Base-by-base conservation (phyloP, 1,140 invertebrate genomes). In the Drosophila malerkotliana region DNA sequence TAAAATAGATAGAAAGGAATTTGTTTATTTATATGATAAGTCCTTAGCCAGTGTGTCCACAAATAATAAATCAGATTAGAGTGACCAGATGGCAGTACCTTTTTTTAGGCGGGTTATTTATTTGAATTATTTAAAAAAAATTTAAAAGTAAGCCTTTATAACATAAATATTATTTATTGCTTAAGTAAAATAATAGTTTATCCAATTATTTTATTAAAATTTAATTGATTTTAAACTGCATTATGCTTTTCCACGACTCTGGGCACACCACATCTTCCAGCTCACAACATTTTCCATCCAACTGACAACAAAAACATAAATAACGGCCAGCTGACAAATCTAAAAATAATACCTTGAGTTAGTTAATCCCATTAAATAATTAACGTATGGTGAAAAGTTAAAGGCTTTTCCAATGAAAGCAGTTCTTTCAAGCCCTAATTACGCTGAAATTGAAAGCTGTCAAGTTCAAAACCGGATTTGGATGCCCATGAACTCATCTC, bases 401-500 rank as follows among this genome's bases (percentile, higher is more conserved):
- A 21, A 8, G 18, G 14, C 34, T 47, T 21, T 30, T 14, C 67
- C 54, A 69, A 48, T 69, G 39, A 56, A 68, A 48, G 14, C 34
- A 8, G 12, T 30, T 21, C 21, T 30, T 7, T n/a, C 5, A 37
- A 24, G 49, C n/a, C 15, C 0, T 18, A 14, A 9, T 6, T 15
- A 30, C 41, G 44, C 24, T n/a, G 52, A 15, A 8, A 26, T 14
- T 56, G 44, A 12, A 68, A 14, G 63, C 37, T 67, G 49, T 48
- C 51, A 18, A 37, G 9, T 55, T 8, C 9, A 32, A 69, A 69
- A 69, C 66, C 66, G 15, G 63, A 64, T 67, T 63, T 67, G 59
- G 41, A 69, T 69, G 63, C 63, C 62, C 66, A 44, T 69, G 66
- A 69, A 56, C 15, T 74, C 72, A 74, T 55, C 68, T 5, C 47